A percentile compares a stretch with the other conserved stretches of the same genome.
Conservation (phyloP, 2,888 invertebrate genomes). For the Gymnoscelis rufifasciata region DNA sequence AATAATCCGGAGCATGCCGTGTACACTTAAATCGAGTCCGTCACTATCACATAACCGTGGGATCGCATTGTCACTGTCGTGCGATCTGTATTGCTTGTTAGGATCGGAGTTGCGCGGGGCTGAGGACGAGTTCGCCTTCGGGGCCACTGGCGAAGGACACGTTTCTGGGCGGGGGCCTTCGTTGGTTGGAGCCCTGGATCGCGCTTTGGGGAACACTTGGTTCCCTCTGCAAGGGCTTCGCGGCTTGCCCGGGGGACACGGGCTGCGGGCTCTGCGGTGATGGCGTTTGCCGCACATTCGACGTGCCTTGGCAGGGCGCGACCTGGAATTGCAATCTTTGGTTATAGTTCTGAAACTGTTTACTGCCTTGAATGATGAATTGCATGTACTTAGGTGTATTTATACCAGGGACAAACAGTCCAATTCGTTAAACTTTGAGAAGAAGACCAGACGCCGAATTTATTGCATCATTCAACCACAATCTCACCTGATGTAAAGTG, state of each 20-base stretch:
- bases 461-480: no score
- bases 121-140: conserved; percentile 81
- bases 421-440: no score
- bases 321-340: conserved; percentile 20
- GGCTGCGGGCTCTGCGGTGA: conserved; percentile 42
- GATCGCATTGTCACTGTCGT: conserved; percentile 49
- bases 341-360: no score
- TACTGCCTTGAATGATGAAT: no score
- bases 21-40: conserved; percentile 51
- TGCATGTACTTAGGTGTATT: no score
- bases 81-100: conserved; percentile 68
- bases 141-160: conserved; percentile 72
- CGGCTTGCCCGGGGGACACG: conserved; percentile 28
- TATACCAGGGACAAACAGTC: no score
- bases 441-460: no score
- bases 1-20: conserved; percentile 59
- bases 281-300: conserved; percentile 35
- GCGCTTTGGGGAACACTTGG: conserved; percentile 28
- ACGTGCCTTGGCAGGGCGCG: conserved; percentile 34
- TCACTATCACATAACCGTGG: conserved; percentile 58
- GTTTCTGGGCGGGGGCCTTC: conserved; percentile 65
- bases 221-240: neutral
- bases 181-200: conserved; percentile 29
- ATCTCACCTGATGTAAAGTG: no score
- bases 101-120: conserved; percentile 81